Conservation (phyloP, 1,140 invertebrate species). For the Drosophila rhopaloa region DNA sequence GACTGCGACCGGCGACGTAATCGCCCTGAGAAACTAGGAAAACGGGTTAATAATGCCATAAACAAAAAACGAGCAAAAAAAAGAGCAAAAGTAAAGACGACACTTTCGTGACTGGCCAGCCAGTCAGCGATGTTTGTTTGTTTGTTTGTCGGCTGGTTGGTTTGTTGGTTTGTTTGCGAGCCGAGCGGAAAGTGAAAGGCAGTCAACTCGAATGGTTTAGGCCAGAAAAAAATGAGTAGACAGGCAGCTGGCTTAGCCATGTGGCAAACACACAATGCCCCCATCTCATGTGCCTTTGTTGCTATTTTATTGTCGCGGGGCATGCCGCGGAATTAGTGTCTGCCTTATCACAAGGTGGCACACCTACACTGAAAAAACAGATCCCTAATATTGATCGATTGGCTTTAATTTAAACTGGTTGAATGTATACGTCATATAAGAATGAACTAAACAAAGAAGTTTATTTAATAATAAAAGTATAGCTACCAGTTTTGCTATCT, state of each 20-base stretch:
- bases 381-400: too few species aligned
- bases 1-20: conserved; percentile 47
- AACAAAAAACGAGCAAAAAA: conserved; percentile 56
- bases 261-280: conserved; percentile 54
- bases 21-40: conserved; percentile 74
- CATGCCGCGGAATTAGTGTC: conserved; percentile 46
- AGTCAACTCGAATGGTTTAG: conserved; percentile 24
- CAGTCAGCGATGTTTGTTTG: conserved; percentile 51
- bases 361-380: neutral
- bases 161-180: conserved; percentile 35
- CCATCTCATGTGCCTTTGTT: conserved; percentile 19
- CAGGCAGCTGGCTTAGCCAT: conserved; percentile 41
- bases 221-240: conserved; percentile 27
- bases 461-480: too few species aligned
- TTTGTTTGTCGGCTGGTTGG: conserved; percentile 44
- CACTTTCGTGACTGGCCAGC: conserved; percentile 75
- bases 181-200: conserved; percentile 75
- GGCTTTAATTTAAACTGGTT: too few species aligned
- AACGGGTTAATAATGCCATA: conserved; percentile 83
- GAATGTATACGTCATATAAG: too few species aligned
- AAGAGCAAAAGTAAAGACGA: conserved; percentile 67
- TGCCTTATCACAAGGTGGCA: conserved; percentile 45
- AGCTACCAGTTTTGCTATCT: too few species aligned
- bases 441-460: neutral
- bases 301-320: conserved; percentile 27